A percentile compares a stretch with the other conserved stretches of the same genome.
phyloP scores from a whole-genome alignment of 2,113 vertebrate species.

The Tautogolabrus adspersus region DNA sequence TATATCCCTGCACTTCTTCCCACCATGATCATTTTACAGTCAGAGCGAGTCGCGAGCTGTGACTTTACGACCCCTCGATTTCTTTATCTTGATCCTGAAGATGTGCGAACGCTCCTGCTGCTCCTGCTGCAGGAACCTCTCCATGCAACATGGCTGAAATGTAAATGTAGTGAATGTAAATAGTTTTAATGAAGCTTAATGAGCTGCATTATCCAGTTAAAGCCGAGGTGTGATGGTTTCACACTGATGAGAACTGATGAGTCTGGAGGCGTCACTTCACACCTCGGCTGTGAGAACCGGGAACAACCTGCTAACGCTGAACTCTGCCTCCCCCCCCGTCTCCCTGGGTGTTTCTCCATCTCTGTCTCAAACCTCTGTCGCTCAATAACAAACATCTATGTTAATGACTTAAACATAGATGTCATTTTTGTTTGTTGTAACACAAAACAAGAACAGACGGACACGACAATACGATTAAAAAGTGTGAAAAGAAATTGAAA shows the following conservation, averaged over 20 bases:
- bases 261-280: constrained; percentile 74
- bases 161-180: constrained; percentile 39
- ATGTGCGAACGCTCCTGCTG: background rate
- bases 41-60: background rate
- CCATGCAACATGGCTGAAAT: constrained; percentile 16
- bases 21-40: constrained; percentile 28
- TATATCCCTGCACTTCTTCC: constrained; percentile 41
- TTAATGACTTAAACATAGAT: too few species aligned
- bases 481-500: too few species aligned
- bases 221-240: constrained; percentile 80
- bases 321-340: constrained; percentile 5
- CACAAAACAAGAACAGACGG: too few species aligned
- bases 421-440: too few species aligned
- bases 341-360: background rate
- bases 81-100: background rate
- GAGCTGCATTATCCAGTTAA: constrained; percentile 69
- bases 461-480: too few species aligned
- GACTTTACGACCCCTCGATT: background rate
- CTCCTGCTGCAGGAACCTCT: background rate
- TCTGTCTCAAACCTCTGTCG: too few species aligned
- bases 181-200: constrained; percentile 70
- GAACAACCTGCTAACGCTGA: constrained; percentile 22
- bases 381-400: too few species aligned
- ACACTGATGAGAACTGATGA: constrained; percentile 78
- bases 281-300: constrained; percentile 78